These are phyloP conservation scores for Podarcis muralis DNA, from an alignment of 2,113 vertebrate species.

Conservation along the genomic window DNA sequence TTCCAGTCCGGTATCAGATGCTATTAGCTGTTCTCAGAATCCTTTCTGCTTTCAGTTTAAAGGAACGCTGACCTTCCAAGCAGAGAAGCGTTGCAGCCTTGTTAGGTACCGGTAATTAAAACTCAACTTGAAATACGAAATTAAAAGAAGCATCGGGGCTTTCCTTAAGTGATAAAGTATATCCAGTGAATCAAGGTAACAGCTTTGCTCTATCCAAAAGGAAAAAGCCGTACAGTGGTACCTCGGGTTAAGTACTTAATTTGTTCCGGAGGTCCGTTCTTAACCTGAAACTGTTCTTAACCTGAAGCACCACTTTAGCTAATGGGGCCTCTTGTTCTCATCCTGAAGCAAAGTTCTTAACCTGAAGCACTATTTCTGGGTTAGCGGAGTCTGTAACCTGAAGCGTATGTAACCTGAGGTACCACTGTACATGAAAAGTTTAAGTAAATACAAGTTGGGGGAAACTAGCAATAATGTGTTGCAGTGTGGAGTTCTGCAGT, in stretches of 20 bases:
- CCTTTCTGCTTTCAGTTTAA: neutral
- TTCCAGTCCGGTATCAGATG: neutral
- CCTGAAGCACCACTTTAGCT: too few species aligned
- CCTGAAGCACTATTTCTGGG: too few species aligned
- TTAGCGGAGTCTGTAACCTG: too few species aligned
- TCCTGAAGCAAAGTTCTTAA: too few species aligned
- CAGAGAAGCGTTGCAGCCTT: neutral
- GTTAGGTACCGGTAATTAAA: neutral
- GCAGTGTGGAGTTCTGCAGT: neutral
- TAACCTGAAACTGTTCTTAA: too few species aligned
- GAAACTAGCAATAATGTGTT: neutral
- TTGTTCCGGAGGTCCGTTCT: too few species aligned
- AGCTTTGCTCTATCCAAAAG: neutral
- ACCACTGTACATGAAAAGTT: neutral
- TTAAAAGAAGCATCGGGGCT: neutral
- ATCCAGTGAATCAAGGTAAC: neutral
- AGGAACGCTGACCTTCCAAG: accelerated
- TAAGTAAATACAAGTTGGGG: neutral
- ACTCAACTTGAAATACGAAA: neutral
- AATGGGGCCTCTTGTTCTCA: too few species aligned
- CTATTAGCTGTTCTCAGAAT: neutral
- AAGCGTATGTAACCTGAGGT: too few species aligned
- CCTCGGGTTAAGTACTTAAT: too few species aligned
- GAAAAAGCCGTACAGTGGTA: too few species aligned
- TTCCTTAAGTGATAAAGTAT: neutral